A percentile compares a stretch with the other conserved stretches of the same genome.
Evolutionary conservation across 2,888 invertebrate species (phyloP).

Genomic region (Phrixothrix hirtus): DNA sequence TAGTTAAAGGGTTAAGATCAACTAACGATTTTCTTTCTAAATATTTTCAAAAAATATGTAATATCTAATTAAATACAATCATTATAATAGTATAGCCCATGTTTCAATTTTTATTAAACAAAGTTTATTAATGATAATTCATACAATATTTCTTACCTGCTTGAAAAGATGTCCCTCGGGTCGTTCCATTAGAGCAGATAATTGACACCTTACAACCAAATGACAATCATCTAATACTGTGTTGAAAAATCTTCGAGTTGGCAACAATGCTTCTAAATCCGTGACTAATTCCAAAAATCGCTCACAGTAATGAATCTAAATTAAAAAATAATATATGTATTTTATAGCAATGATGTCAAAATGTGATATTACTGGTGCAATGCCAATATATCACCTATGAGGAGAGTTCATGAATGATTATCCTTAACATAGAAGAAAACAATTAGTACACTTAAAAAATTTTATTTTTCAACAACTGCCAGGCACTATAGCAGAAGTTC

Average conservation of each 20-base stretch:
- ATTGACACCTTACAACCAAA: constrained; percentile 84
- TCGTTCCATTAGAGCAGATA: constrained; percentile 73
- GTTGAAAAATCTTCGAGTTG: constrained; percentile 96
- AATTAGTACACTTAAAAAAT: too few relatives aligned
- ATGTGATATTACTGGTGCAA: too few relatives aligned
- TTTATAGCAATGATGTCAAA: too few relatives aligned
- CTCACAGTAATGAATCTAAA: constrained; percentile 82
- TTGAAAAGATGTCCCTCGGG: constrained; percentile 88
- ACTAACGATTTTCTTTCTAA: too few relatives aligned
- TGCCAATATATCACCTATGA: too few relatives aligned
- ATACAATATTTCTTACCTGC: constrained; percentile 69
- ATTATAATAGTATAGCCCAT: too few relatives aligned
- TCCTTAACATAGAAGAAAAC: too few relatives aligned
- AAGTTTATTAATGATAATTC: too few relatives aligned
- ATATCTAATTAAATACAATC: not conserved
- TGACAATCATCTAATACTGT: constrained; percentile 94
- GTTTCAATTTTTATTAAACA: too few relatives aligned
- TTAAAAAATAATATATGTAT: constrained; percentile 23
- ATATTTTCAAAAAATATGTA: not conserved
- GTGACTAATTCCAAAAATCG: constrained; percentile 94
- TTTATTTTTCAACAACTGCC: too few relatives aligned
- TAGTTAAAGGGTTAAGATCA: not conserved
- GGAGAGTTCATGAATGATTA: too few relatives aligned
- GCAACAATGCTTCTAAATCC: constrained; percentile 92
- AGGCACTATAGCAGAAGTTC: too few relatives aligned